A percentile compares a stretch with the other conserved stretches of the same genome.
phyloP scores from a whole-genome alignment of 2,888 invertebrate genomes.

The Agonum fuliginosum region DNA sequence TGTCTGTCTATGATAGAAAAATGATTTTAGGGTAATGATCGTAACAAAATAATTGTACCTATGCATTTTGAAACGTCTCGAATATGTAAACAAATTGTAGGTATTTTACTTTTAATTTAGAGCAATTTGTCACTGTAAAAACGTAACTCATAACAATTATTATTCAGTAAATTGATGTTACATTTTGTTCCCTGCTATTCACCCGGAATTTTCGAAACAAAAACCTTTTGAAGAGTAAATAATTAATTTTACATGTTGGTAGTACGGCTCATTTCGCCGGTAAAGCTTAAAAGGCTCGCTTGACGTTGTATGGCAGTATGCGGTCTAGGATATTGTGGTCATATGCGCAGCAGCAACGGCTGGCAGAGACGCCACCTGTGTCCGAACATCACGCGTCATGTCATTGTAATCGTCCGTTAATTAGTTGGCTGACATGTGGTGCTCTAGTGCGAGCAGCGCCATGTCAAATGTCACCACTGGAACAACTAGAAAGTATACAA shows the following conservation, averaged over 20 bases:
- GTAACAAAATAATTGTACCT: no score
- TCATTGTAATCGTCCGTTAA: not conserved
- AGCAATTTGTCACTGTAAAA: no score
- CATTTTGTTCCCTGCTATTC: not conserved
- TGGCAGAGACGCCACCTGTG: not conserved
- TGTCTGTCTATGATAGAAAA: no score
- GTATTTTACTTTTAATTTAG: no score
- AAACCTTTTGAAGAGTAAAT: constrained; percentile 8
- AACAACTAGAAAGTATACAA: not conserved
- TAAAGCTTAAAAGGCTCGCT: not conserved
- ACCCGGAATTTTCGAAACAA: not conserved
- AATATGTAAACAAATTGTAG: no score
- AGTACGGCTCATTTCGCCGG: not conserved
- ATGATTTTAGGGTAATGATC: no score
- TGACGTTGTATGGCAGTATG: no score
- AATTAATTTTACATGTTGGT: constrained; percentile 9
- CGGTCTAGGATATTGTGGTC: not conserved
- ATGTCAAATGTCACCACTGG: not conserved
- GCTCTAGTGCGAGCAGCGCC: not conserved
- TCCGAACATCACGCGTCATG: not conserved
- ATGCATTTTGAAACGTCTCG: no score
- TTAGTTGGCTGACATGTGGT: not conserved
- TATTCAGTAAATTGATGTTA: not conserved
- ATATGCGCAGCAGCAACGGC: not conserved
- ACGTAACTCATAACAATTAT: not conserved